phyloP scores from a whole-genome alignment of 2,113 vertebrate species.

The Vanacampus margaritifer region DNA sequence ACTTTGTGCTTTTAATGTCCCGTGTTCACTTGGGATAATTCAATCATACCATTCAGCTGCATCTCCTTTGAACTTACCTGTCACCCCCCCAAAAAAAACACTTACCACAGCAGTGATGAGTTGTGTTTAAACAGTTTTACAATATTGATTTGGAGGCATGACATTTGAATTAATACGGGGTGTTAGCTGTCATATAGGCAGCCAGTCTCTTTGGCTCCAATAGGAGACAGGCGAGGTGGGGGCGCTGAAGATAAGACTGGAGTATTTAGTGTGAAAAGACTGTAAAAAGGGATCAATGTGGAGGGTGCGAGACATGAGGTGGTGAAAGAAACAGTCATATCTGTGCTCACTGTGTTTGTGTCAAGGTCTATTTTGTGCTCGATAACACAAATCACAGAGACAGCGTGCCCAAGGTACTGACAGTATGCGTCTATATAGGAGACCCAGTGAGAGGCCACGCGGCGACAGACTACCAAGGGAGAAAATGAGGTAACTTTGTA shows the following conservation, averaged over 20 bases:
- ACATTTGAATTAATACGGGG: slow-evolving; percentile 75
- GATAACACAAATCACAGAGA: slow-evolving; percentile 60
- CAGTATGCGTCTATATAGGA: slow-evolving; percentile 26
- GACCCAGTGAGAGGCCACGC: slow-evolving; percentile 18
- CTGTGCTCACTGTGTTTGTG: slow-evolving; percentile 54
- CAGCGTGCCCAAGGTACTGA: slow-evolving; percentile 47
- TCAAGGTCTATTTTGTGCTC: slow-evolving; percentile 55
- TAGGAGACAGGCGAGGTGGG: slow-evolving; percentile 63
- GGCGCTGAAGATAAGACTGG: slow-evolving; percentile 60
- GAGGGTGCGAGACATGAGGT: slow-evolving; percentile 54
- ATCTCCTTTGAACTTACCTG: slow-evolving; percentile 70
- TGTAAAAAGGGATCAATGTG: slow-evolving; percentile 64
- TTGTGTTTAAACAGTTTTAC: slow-evolving; percentile 73
- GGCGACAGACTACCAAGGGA: slow-evolving; percentile 56
- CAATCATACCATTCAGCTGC: slow-evolving; percentile 61
- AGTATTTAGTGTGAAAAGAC: slow-evolving; percentile 65
- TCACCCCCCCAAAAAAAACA: slow-evolving; percentile 59
- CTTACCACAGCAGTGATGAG: slow-evolving; percentile 67
- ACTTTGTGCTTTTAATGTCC: slow-evolving; percentile 61
- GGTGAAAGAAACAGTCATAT: slow-evolving; percentile 54
- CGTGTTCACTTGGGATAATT: slow-evolving; percentile 64
- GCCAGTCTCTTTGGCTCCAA: slow-evolving; percentile 53
- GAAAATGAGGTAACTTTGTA: slow-evolving; percentile 70
- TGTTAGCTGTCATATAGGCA: slow-evolving; percentile 67
- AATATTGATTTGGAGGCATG: slow-evolving; percentile 73